Conservation (phyloP, 35 echinoderm and acorn worm genomes). For the Apostichopus parvimensis region DNA sequence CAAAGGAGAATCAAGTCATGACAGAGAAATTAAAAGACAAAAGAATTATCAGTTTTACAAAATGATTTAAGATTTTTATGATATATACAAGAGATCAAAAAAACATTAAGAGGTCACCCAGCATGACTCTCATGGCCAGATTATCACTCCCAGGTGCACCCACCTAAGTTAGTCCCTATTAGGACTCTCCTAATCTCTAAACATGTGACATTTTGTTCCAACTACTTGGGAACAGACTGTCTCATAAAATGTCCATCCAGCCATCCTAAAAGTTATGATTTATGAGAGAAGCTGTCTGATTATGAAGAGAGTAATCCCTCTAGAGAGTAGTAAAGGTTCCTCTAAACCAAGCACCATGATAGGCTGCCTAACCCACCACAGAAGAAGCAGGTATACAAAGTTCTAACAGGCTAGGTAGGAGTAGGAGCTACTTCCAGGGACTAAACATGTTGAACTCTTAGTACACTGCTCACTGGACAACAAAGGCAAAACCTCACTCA, state of each 20-base stretch:
- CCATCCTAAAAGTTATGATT: neutral
- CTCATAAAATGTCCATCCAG: slow-evolving; percentile 1
- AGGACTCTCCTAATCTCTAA: neutral
- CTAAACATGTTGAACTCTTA: too few relatives aligned
- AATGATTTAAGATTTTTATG: slow-evolving; percentile 7
- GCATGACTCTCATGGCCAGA: neutral
- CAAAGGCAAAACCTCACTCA: too few relatives aligned
- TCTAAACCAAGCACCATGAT: too few relatives aligned
- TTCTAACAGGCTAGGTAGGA: too few relatives aligned
- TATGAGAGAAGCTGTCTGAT: neutral
- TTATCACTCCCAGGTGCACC: neutral
- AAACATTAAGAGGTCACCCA: neutral
- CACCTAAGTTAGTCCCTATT: slow-evolving; percentile 8
- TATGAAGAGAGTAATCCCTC: neutral
- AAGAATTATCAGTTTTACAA: neutral
- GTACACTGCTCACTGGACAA: too few relatives aligned
- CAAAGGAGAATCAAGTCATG: neutral
- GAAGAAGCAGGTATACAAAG: too few relatives aligned
- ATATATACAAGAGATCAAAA: neutral
- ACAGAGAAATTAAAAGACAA: neutral
- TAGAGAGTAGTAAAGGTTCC: neutral
- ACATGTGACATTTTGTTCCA: neutral
- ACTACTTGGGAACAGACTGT: slow-evolving; percentile 21
- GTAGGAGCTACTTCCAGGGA: too few relatives aligned
- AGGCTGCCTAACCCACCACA: too few relatives aligned